Evolutionary conservation across 2,888 invertebrate genomes (phyloP).

Genomic region (Dynastes hyllus): DNA sequence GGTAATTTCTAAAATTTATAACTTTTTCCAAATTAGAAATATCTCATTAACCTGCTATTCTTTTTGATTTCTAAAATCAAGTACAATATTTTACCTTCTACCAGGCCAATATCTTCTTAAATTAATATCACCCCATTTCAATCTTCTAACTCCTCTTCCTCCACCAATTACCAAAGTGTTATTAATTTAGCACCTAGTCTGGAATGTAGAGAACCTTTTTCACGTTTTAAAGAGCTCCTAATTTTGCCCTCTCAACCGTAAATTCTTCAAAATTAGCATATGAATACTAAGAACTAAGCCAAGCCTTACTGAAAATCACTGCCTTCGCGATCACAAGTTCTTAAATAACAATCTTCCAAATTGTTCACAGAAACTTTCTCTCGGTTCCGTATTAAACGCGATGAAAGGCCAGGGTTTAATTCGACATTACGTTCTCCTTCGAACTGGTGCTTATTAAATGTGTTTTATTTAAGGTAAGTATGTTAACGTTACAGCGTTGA

Average conservation of each 20-base stretch:
- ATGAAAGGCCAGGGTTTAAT: slow-evolving; percentile 37
- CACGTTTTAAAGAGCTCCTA: slow-evolving; percentile 18
- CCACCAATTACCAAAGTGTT: too few relatives aligned
- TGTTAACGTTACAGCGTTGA: background rate
- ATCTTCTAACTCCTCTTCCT: too few relatives aligned
- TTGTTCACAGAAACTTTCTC: slow-evolving; percentile 55
- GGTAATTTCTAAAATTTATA: too few relatives aligned
- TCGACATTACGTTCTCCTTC: background rate
- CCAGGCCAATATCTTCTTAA: too few relatives aligned
- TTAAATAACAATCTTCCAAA: slow-evolving; percentile 57
- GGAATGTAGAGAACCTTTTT: slow-evolving; percentile 7
- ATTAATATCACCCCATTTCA: too few relatives aligned
- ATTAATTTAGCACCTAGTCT: background rate
- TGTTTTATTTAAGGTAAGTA: background rate
- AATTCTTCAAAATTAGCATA: slow-evolving; percentile 52
- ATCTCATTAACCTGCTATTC: too few relatives aligned
- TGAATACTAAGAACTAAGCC: slow-evolving; percentile 50
- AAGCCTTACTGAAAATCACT: slow-evolving; percentile 14
- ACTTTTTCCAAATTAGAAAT: too few relatives aligned
- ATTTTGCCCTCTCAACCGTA: slow-evolving; percentile 32
- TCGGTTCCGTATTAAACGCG: slow-evolving; percentile 48
- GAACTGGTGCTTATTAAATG: background rate
- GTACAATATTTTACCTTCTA: too few relatives aligned
- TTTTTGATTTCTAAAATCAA: too few relatives aligned
- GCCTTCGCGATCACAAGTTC: slow-evolving; percentile 46